Evolutionary conservation across 2,797 vertebrate species (phyloP).

Genomic region (Hippoglossus hippoglossus): DNA sequence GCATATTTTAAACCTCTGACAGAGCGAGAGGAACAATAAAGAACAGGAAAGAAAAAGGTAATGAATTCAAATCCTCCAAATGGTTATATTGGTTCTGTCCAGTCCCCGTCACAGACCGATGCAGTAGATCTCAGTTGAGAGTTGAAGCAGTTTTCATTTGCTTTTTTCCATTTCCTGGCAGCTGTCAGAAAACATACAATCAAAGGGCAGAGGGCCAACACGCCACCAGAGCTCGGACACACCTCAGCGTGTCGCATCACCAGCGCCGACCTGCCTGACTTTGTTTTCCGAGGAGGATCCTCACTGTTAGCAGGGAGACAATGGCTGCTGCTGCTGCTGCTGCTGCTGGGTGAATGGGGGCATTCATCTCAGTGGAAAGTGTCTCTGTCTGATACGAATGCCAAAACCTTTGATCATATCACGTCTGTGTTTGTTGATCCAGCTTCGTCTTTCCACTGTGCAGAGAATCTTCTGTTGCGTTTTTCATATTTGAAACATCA

Average conservation of each 20-base stretch:
- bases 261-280: constrained; percentile 22
- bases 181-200: constrained; percentile 44
- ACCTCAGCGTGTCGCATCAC: constrained; percentile 36
- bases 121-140: not conserved
- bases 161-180: constrained; percentile 65
- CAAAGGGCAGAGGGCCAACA: constrained; percentile 43
- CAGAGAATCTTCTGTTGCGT: no score
- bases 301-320: constrained; percentile 66
- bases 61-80: no score
- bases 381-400: constrained; percentile 20
- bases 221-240: constrained; percentile 30
- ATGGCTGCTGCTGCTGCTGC: constrained; percentile 63
- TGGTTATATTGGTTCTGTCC: not conserved
- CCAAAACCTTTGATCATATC: constrained; percentile 31
- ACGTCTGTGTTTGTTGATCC: constrained; percentile 65
- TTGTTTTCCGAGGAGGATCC: constrained; percentile 67
- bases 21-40: no score
- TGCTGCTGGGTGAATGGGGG: constrained; percentile 30
- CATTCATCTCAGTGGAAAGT: constrained; percentile 62
- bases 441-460: constrained; percentile 21
- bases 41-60: no score
- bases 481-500: no score
- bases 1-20: no score
- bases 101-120: not conserved
- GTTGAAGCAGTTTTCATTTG: not conserved